phyloP scores from a whole-genome alignment of 2,797 vertebrate species.

The Iguana delicatissima region DNA sequence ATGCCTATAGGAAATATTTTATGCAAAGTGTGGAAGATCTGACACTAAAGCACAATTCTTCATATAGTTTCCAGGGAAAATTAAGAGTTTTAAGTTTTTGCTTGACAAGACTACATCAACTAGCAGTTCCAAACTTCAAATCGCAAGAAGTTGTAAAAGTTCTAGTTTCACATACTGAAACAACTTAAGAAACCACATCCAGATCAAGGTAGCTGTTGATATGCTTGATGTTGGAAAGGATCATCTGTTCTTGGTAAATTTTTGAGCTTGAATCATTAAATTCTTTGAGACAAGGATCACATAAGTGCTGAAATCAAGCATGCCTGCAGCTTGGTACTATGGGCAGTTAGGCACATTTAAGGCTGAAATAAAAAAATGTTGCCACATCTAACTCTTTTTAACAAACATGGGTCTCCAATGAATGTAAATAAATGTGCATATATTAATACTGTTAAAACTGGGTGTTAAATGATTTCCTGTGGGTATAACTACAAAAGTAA shows the following conservation, averaged over 20 bases:
- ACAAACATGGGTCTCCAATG: neutral
- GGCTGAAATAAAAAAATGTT: neutral
- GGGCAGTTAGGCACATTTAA: neutral
- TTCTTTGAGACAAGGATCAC: neutral
- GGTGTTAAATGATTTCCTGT: neutral
- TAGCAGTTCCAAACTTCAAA: neutral
- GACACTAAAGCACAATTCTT: neutral
- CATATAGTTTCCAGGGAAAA: neutral
- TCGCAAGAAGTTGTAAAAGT: neutral
- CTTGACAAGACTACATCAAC: neutral
- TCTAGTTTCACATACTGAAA: neutral
- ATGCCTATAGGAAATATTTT: neutral
- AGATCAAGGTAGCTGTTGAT: neutral
- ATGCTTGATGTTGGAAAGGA: neutral
- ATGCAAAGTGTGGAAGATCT: neutral
- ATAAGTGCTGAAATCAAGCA: constrained; percentile 6
- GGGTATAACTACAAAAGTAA: neutral
- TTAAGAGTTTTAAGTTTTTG: neutral
- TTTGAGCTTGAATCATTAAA: neutral
- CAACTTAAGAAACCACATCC: neutral
- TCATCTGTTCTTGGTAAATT: neutral
- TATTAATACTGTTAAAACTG: neutral
- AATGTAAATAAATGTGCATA: neutral
- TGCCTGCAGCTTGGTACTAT: neutral
- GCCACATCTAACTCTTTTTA: neutral